Percentiles rank a stretch among this genome's conserved stretches.
Evolutionary conservation across 2,797 vertebrate species (phyloP).

Genomic region (Pantherophis alleghaniensis): DNA sequence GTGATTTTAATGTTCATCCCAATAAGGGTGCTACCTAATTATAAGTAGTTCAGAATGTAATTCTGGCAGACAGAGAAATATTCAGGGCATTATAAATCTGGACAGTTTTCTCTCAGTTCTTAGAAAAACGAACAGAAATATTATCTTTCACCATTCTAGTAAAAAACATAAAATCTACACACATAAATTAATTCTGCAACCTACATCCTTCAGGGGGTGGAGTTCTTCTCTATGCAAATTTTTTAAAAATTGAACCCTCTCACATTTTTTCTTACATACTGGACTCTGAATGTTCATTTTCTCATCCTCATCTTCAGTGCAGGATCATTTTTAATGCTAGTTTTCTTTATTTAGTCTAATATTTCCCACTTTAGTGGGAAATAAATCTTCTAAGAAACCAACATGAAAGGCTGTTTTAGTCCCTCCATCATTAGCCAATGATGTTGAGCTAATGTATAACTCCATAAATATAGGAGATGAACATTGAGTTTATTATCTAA

Average conservation of each 20-base stretch:
- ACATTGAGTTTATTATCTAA: background rate
- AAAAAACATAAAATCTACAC: background rate
- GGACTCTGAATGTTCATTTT: background rate
- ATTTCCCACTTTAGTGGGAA: background rate
- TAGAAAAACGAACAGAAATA: background rate
- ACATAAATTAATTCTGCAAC: background rate
- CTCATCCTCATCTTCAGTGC: background rate
- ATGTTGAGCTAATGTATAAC: background rate
- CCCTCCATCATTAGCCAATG: background rate
- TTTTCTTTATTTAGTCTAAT: background rate
- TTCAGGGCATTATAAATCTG: background rate
- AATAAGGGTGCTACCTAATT: background rate
- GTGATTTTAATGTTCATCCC: background rate
- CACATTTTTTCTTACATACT: background rate
- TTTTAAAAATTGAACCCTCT: background rate
- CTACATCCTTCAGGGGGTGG: too few relatives aligned
- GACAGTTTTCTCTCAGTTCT: background rate
- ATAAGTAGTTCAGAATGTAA: background rate
- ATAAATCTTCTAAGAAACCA: background rate
- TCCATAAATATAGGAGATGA: background rate
- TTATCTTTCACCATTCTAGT: background rate
- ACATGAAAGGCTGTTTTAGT: background rate
- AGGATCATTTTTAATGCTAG: background rate
- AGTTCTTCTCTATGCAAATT: background rate
- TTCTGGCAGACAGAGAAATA: background rate